Evolutionary conservation across 2,797 vertebrate species (phyloP), one percentile per base, ranked within the genome.

Genomic region (Takifugu rubripes): DNA sequence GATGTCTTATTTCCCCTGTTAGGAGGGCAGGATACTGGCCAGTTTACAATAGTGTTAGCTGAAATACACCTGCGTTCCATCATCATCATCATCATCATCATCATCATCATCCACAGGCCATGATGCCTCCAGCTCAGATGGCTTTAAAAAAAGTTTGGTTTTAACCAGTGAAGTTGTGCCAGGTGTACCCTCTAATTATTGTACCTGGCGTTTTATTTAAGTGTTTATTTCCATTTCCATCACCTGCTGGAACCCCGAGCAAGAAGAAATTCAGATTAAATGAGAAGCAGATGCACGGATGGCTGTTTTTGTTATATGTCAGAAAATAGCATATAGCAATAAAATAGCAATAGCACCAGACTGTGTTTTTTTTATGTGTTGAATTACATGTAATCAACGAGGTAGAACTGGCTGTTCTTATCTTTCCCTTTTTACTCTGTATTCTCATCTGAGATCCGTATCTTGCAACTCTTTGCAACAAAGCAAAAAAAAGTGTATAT

Each of bases 61-160:
- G 33, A 3, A 40, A 66, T 21, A 52, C 74, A 81, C 70, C 74
- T 79, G 72, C 31, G 49, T 68, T 63, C 53, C 57, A 3, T 25
- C 31, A 33, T 10, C 3, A 3, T 33, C 10, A 10, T 33, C 36
- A 14, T 40, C 11, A 15, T 40, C 36, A 40, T 40, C 36, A 5
- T 40, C 57, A 49, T 64, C 53, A 45, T 64, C 64, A 10, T 51
- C 72, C 72, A 62, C 68, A 70, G 70, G 75, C 61, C 25, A 59
- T 27, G 72, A 72, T 60, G 54, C 40, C 53, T 8, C 6, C 25
- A 21, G 62, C 67, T 50, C 74, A 70, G 69, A 59, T 63, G 56
- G 61, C 54, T 60, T 65, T 49, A 70, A 59, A 70, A 29, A 29
- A 73, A 55, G 51, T 72, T 76, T 79, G 81, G 73, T 12, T 43